These are phyloP conservation scores for Leucania comma DNA, from an alignment of 2,888 invertebrate species.

Conservation along the genomic window DNA sequence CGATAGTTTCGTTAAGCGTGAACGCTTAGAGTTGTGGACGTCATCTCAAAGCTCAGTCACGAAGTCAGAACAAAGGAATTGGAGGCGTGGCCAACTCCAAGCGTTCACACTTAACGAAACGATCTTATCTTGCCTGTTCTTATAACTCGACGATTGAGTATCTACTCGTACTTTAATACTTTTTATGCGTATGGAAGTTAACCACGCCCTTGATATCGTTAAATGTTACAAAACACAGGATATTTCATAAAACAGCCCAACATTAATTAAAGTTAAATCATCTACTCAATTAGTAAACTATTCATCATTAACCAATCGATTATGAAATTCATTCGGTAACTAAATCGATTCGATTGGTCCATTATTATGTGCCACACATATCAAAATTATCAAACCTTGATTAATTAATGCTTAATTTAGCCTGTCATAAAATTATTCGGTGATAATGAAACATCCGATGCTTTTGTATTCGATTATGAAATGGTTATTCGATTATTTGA, in stretches of 20 bases:
- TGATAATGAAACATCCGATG: constrained; percentile 31
- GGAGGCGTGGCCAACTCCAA: too few relatives aligned
- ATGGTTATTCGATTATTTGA: constrained; percentile 47
- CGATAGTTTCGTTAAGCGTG: too few relatives aligned
- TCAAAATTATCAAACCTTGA: constrained; percentile 19
- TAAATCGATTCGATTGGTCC: constrained; percentile 45
- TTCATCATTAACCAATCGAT: constrained; percentile 33
- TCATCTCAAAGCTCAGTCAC: too few relatives aligned
- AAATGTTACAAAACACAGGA: constrained; percentile 38
- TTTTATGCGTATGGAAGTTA: neutral
- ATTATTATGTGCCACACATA: constrained; percentile 34
- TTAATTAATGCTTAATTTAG: constrained; percentile 48
- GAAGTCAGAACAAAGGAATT: too few relatives aligned
- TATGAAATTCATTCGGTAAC: constrained; percentile 37
- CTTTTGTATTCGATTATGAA: constrained; percentile 31
- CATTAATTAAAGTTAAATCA: constrained; percentile 42
- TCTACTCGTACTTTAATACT: neutral
- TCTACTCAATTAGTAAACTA: constrained; percentile 47
- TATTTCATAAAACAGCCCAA: constrained; percentile 28
- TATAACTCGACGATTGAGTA: neutral
- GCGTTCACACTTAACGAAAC: too few relatives aligned
- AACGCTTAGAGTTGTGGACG: too few relatives aligned
- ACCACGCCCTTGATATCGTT: constrained; percentile 15
- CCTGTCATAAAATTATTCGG: constrained; percentile 34
- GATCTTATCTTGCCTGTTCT: too few relatives aligned